Base-by-base conservation (phyloP, 2,888 invertebrate species). In the Neria commutata region DNA sequence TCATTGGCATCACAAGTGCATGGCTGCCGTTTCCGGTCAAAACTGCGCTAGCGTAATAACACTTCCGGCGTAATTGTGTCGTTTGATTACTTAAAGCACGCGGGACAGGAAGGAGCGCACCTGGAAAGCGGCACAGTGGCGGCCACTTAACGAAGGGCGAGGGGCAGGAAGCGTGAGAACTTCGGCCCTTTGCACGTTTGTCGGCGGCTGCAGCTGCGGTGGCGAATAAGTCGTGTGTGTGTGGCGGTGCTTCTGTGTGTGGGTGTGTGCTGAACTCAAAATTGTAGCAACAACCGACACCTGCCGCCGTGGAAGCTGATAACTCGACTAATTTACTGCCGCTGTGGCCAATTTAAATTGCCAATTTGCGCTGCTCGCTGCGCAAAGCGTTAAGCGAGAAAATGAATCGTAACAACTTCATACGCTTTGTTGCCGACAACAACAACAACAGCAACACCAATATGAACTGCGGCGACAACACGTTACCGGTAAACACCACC, bases 301-400 rank as follows among this genome's bases (percentile, higher is more conserved):
- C 77, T 75, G 77, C 75, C 73, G 69, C 72, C 69, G 64, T 72
- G 71, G 72, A 77, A 73, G 73, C 72, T 79, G 79, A 76, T 79
- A 78, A 76, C 77, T 77, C 75, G 74, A 79, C 80, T 79, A 79
- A 80, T 74, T 80, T 75, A 72, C 72, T 69, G n/a, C n/a, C n/a
- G n/a, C n/a, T n/a, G 72, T 71, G 73, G 69, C 73, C 77, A 76
- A 79, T 79, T 80, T 77, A 75, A 79, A 80, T 80, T 80, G 77
- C 65, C 75, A 79, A 75, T 78, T 79, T 73, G 73, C 56, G 48
- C 40, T 16, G 37, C 54, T 23, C 45, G 19, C 19, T 51, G 45
- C 33, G 19, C 33, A 21, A 23, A 21, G 14, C 34, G 26, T 16
- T 33, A 46, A 45, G 33, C 17, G 45, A 14, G 53, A 17, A 33